These are phyloP conservation scores for Sterna hirundo DNA, from an alignment of 2,113 vertebrate genomes.

Conservation along the genomic window DNA sequence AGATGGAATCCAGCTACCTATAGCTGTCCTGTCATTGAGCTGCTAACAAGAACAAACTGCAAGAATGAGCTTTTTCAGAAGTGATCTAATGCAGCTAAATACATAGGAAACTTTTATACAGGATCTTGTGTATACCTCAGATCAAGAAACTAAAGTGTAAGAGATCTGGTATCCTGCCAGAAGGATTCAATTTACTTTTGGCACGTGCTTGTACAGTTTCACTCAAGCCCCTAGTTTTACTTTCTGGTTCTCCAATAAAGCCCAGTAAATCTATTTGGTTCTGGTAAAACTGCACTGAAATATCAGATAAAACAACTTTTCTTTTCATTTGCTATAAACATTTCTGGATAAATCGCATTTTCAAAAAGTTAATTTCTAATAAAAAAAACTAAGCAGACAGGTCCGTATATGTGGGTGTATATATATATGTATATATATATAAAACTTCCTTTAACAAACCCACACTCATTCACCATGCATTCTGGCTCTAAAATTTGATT, in stretches of 20 bases:
- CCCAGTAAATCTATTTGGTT: not conserved
- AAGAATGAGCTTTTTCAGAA: not conserved
- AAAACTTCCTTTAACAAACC: not conserved
- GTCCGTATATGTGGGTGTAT: too few species aligned
- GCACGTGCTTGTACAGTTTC: not conserved
- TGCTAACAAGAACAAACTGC: not conserved
- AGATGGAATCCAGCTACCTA: not conserved
- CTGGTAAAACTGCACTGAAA: not conserved
- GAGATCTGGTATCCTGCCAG: not conserved
- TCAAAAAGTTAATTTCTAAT: not conserved
- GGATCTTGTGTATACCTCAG: not conserved
- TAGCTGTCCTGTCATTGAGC: not conserved
- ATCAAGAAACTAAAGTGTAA: not conserved
- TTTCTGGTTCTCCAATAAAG: not conserved
- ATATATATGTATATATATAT: not conserved
- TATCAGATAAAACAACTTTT: not conserved
- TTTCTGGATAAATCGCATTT: fast-evolving
- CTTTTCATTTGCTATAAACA: not conserved
- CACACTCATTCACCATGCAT: not conserved
- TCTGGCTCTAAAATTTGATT: not conserved
- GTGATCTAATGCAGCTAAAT: not conserved
- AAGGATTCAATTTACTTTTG: not conserved
- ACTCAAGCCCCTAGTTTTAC: not conserved
- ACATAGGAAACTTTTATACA: not conserved
- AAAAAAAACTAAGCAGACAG: not conserved